These are phyloP conservation scores for Pristionchus exspectatus DNA, from an alignment of 2,888 invertebrate genomes.

Conservation along the genomic window DNA sequence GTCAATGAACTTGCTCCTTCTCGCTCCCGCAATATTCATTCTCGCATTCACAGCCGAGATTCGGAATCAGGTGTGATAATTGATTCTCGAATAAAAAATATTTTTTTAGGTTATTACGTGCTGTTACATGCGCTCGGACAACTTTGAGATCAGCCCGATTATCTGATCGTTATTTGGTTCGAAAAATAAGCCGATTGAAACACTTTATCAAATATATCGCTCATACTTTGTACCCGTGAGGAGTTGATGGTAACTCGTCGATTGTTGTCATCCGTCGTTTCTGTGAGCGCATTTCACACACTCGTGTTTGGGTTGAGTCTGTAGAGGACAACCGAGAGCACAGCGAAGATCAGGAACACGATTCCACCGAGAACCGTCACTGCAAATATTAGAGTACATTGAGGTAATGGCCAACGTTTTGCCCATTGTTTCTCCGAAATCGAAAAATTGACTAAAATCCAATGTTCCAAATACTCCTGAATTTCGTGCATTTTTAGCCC, in stretches of 20 bases:
- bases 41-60: background rate
- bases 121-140: background rate
- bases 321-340: background rate
- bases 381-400: background rate
- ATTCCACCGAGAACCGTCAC: background rate
- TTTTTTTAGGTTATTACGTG: background rate
- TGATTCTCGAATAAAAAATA: background rate
- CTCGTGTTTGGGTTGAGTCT: background rate
- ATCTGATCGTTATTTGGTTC: background rate
- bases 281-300: background rate
- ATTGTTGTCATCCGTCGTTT: background rate
- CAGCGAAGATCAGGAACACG: slow-evolving; percentile 33
- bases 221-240: background rate
- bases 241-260: background rate
- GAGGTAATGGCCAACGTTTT: background rate
- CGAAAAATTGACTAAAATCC: too few relatives aligned
- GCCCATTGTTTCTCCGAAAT: too few relatives aligned
- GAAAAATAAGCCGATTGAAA: background rate
- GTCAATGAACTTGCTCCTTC: background rate
- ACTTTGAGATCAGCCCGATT: background rate
- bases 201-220: background rate
- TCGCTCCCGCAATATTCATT: background rate
- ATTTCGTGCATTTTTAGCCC: too few relatives aligned
- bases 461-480: too few relatives aligned
- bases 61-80: background rate